These are phyloP conservation scores for Grus americana DNA, from an alignment of 2,113 vertebrate genomes.

Conservation along the genomic window DNA sequence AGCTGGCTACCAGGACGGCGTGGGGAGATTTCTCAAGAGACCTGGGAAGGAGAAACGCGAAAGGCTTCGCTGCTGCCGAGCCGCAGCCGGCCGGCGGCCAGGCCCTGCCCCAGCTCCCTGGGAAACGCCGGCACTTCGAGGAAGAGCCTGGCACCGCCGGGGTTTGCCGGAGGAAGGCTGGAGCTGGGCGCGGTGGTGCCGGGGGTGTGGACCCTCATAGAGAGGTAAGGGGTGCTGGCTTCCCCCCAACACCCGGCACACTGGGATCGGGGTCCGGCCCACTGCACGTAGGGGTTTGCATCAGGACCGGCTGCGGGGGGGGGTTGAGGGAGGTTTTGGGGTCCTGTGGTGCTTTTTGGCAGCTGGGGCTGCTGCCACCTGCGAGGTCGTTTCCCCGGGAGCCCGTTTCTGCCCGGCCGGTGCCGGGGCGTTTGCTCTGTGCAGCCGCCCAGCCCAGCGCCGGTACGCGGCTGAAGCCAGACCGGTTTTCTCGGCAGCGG, in stretches of 20 bases:
- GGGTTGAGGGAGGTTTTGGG: neutral
- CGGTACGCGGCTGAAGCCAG: neutral
- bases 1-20: neutral
- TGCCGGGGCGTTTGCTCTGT: neutral
- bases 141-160: neutral
- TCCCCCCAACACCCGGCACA: too few relatives aligned
- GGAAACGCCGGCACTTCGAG: neutral
- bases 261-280: accelerated
- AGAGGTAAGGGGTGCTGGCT: neutral
- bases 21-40: neutral
- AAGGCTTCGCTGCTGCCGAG: neutral
- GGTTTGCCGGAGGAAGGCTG: neutral
- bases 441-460: neutral
- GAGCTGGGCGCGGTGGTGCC: accelerated
- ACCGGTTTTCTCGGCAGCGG: neutral
- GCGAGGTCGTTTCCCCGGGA: accelerated
- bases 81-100: accelerated
- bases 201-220: accelerated
- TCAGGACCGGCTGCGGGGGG: too few relatives aligned
- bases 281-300: too few relatives aligned
- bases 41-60: neutral
- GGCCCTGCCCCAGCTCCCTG: neutral
- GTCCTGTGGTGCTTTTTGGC: neutral
- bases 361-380: neutral
- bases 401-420: neutral